A percentile compares a stretch with the other conserved stretches of the same genome.
Conservation (phyloP, 2,113 vertebrate species). For the Paratilapia polleni region DNA sequence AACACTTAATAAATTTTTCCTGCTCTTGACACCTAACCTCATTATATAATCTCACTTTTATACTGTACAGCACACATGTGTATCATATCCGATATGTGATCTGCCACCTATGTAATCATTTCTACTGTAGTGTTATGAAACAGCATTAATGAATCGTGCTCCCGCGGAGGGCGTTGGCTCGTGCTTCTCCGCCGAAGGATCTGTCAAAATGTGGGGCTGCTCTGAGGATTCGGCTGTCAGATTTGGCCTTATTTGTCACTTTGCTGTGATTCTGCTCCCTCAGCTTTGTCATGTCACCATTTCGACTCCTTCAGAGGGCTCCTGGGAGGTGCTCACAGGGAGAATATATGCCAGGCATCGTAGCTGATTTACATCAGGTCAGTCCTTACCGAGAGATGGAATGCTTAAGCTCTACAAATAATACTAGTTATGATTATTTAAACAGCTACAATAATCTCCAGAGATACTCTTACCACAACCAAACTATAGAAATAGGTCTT, state of each 20-base stretch:
- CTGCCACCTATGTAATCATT: not conserved
- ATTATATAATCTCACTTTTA: not conserved
- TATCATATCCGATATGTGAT: not conserved
- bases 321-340: conserved; percentile 42
- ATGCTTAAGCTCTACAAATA: conserved; percentile 1
- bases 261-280: conserved; percentile 69
- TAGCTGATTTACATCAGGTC: conserved; percentile 53
- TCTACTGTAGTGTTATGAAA: conserved; percentile 49
- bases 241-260: conserved; percentile 73
- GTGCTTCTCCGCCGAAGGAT: conserved; percentile 45
- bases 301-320: conserved; percentile 50
- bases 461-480: conserved; percentile 10
- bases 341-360: conserved; percentile 26
- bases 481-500: conserved; percentile 12
- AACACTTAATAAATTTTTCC: not conserved
- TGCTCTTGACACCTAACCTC: not conserved
- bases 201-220: conserved; percentile 60
- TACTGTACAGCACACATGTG: not conserved
- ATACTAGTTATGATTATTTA: conserved; percentile 40
- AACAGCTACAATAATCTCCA: conserved; percentile 27
- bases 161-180: conserved; percentile 56
- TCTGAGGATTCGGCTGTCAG: conserved; percentile 71
- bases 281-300: conserved; percentile 66
- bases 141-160: conserved; percentile 25
- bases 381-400: conserved; percentile 22